Evolutionary conservation across 23 tunicate genomes (phyloP).

Genomic region (Halocynthia aurantium): DNA sequence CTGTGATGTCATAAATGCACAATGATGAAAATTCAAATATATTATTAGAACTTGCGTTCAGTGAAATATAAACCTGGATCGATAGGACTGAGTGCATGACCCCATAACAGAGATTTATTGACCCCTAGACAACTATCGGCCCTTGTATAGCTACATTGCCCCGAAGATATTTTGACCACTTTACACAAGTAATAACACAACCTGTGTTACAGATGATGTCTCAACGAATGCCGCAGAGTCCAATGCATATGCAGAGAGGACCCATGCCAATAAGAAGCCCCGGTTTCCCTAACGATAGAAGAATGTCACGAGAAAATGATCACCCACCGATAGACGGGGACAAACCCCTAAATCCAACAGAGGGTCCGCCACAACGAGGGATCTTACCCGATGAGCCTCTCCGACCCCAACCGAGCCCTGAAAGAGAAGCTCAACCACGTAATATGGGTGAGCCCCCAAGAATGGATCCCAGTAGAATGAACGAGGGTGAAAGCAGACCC

Average conservation of each 20-base stretch:
- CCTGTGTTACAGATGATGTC: not conserved
- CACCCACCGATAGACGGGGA: conserved; percentile 25
- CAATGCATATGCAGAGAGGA: conserved; percentile 1
- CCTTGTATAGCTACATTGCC: too few relatives aligned
- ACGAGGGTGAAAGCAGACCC: conserved; percentile 2
- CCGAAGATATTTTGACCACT: too few relatives aligned
- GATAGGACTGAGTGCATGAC: too few relatives aligned
- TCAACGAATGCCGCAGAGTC: conserved; percentile 5
- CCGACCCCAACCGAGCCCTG: too few relatives aligned
- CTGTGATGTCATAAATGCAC: too few relatives aligned
- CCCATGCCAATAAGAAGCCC: conserved; percentile 13
- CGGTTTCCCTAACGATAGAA: conserved; percentile 1
- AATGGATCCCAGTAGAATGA: not conserved
- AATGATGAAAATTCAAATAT: too few relatives aligned
- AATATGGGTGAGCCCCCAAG: not conserved
- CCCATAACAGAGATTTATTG: too few relatives aligned
- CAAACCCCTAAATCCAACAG: not conserved
- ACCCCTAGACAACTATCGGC: too few relatives aligned
- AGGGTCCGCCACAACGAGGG: not conserved
- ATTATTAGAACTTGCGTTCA: too few relatives aligned
- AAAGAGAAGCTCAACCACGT: not conserved
- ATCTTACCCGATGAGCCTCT: too few relatives aligned
- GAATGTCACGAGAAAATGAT: not conserved
- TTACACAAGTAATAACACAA: not conserved
- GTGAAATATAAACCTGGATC: too few relatives aligned